Base-by-base conservation (phyloP, 1,140 invertebrate genomes). In the Hyles euphorbiae region DNA sequence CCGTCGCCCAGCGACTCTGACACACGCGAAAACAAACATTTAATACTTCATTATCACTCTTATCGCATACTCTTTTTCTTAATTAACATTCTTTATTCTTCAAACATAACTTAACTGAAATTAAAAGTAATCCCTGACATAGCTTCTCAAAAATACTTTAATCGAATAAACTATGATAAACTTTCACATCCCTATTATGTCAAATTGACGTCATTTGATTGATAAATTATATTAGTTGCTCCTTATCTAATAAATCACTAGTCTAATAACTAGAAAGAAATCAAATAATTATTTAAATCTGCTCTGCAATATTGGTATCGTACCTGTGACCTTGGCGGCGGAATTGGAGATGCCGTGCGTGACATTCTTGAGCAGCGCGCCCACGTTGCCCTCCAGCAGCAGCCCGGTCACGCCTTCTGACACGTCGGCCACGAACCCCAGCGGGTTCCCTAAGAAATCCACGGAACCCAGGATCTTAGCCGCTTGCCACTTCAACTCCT, bases 281-380 rank as follows among this genome's bases (percentile, higher is more conserved):
- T n/a, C n/a, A n/a, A n/a, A n/a, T n/a, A n/a, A n/a, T n/a, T n/a
- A n/a, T n/a, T n/a, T n/a, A n/a, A n/a, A n/a, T n/a, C n/a, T n/a
- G n/a, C n/a, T n/a, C n/a, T n/a, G 22, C 5, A 22, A 51, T 32
- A 51, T 3, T 5, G 3, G 8, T 40, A 5, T 40, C 36, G 51
- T 54, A 90, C 92, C 91, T 56, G 93, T 93, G 34, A 98, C 94
- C 91, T 99, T 99, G 3, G 98, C 98, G 3, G 98, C 95, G 0
- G 98, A 98, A 89, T 99, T 99, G 0, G 97, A 98, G 55, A 99
- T 91, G 4, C 98, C 98, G 88, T 99, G 98, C 0, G 98, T 96
- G 6, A 99, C 95, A 87, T 99, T 99, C 89, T 97, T 96, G 1
- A 99, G 92, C 7, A 99, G 90, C 34, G 96, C 96, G 44, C 94